A percentile compares a stretch with the other conserved stretches of the same genome.
Conservation (phyloP, 2,888 invertebrate species). For the Synanthedon andrenaeformis region DNA sequence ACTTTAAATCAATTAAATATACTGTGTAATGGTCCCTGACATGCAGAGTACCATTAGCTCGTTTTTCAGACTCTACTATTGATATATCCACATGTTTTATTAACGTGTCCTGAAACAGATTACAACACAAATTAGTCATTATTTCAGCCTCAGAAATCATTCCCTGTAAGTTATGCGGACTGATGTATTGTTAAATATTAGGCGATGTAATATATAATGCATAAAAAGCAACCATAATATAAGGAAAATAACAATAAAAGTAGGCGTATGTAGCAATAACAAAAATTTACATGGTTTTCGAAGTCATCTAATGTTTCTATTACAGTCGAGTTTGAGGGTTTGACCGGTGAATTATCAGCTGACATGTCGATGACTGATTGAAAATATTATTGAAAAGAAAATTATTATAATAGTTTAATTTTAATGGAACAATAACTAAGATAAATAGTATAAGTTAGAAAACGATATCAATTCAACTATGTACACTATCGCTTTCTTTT, state of each 20-base stretch:
- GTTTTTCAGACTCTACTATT: slow-evolving; percentile 81
- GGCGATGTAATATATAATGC: neutral
- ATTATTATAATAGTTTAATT: too few relatives aligned
- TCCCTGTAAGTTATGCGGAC: too few relatives aligned
- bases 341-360: slow-evolving; percentile 37
- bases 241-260: slow-evolving; percentile 17
- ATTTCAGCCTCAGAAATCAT: too few relatives aligned
- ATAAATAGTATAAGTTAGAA: too few relatives aligned
- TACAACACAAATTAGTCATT: slow-evolving; percentile 7
- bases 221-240: neutral
- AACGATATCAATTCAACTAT: too few relatives aligned
- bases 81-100: slow-evolving; percentile 80
- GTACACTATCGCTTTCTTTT: too few relatives aligned
- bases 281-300: slow-evolving; percentile 42
- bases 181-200: neutral
- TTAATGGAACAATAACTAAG: too few relatives aligned
- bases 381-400: neutral
- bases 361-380: slow-evolving; percentile 23
- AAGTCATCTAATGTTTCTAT: slow-evolving; percentile 49
- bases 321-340: slow-evolving; percentile 36
- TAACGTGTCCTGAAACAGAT: slow-evolving; percentile 71
- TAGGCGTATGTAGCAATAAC: slow-evolving; percentile 32
- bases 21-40: slow-evolving; percentile 82
- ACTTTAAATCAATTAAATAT: slow-evolving; percentile 84
- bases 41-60: slow-evolving; percentile 80